Base-by-base conservation (phyloP, 1,140 invertebrate species). In the Eubasilissa regina region DNA sequence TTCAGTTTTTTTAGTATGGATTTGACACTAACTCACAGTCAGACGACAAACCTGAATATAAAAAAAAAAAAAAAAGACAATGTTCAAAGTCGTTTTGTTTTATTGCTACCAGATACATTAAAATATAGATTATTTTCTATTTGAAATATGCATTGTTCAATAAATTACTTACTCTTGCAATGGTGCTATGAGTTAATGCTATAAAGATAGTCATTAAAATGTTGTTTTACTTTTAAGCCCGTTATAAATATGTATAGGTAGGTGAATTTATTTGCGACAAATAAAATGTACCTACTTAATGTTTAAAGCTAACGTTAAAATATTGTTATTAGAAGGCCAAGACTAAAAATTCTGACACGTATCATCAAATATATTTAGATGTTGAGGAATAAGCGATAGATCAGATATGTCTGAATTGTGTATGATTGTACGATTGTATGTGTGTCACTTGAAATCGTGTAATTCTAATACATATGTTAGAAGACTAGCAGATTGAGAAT, bases 201-300 rank as follows among this genome's bases (percentile, higher is more conserved):
- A 62, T 62, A 62, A 62, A 62, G 58, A 62, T 35, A 21, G 58
- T 13, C 13, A 62, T 62, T 62, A 62, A 25, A 62, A 62, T 62
- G 13, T 62, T 62, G 19, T 21, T 21, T 25, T 25, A 13, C 58
- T 43, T 17, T 21, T 62, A 25, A 35, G 58, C 4, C 25, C 19
- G 25, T 56, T 62, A 62, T 25, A 62, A 62, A 43, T 15, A 51
- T 51, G 3, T 51, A 15, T 51, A 8, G n/a, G 1, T 51, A 1
- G 48, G n/a, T n/a, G n/a, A n/a, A n/a, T 51, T 51, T 51, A 51
- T 51, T 12, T 51, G n/a, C 48, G 48, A 51, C 48, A 12, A 51
- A 51, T 51, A 6, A 35, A 35, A 3, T 6, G 25, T 35, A n/a
- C n/a, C n/a, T n/a, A n/a, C n/a, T n/a, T n/a, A n/a, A n/a, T n/a